Evolutionary conservation across 2,113 vertebrate species (phyloP).

Genomic region (Falcunculus frontatus): DNA sequence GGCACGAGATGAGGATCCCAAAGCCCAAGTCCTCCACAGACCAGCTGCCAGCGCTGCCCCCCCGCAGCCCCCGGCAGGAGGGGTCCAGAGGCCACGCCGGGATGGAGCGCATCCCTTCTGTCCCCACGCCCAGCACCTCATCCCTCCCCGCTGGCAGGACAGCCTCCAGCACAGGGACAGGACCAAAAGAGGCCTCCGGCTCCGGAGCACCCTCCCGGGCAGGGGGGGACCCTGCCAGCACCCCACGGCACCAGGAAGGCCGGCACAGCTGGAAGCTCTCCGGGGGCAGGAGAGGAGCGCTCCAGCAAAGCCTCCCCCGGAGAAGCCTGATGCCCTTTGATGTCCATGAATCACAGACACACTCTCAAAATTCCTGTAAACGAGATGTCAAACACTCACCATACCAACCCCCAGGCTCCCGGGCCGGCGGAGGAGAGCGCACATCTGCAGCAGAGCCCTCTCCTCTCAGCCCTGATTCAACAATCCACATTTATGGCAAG

Average conservation of each 20-base stretch:
- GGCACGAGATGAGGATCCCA: not conserved
- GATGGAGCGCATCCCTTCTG: not conserved
- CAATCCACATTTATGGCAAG: conserved; percentile 61
- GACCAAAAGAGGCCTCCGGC: not conserved
- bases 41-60: not conserved
- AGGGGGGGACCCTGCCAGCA: not conserved
- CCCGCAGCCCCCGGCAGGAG: not conserved
- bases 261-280: conserved; percentile 8
- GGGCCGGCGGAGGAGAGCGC: conserved; percentile 26
- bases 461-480: conserved; percentile 59
- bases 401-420: conserved; percentile 36
- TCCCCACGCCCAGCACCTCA: not conserved
- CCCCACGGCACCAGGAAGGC: not conserved
- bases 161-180: not conserved
- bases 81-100: not conserved
- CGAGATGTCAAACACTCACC: conserved; percentile 70
- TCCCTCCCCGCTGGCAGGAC: not conserved
- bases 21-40: not conserved
- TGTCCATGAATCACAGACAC: conserved; percentile 65
- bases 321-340: conserved; percentile 59
- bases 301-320: conserved; percentile 45
- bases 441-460: conserved; percentile 57
- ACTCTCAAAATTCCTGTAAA: conserved; percentile 65
- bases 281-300: not conserved
- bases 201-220: not conserved